phyloP scores from a whole-genome alignment of 2,888 invertebrate genomes.

The Drosophila planitibia region DNA sequence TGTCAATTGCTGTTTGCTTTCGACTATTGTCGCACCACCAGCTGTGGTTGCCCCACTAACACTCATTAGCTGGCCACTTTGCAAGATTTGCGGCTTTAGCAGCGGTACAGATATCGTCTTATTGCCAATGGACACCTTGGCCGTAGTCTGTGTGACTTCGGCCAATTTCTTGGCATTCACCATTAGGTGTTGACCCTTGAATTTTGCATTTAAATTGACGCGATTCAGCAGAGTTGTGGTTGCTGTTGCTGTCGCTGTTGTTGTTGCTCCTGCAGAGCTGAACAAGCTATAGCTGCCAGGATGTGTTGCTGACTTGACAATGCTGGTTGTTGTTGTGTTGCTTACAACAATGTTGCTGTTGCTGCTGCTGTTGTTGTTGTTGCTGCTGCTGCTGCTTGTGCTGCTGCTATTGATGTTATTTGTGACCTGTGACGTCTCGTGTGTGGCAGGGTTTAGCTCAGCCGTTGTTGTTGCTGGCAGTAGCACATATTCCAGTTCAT shows the following conservation, averaged over 20 bases:
- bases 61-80: conserved; percentile 52
- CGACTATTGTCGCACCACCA: conserved; percentile 72
- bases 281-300: conserved; percentile 55
- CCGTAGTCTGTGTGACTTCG: conserved; percentile 88
- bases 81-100: conserved; percentile 82
- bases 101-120: conserved; percentile 85
- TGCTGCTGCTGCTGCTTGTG: conserved; percentile 4
- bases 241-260: conserved; percentile 15
- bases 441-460: conserved; percentile 45
- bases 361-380: conserved; percentile 1
- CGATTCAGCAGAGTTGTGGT: conserved; percentile 63
- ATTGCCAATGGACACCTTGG: conserved; percentile 85
- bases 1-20: conserved; percentile 60
- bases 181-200: conserved; percentile 77
- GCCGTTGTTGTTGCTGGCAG: conserved; percentile 64
- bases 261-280: conserved; percentile 39
- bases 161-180: conserved; percentile 81
- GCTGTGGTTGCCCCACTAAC: conserved; percentile 66
- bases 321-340: conserved; percentile 21
- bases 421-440: conserved; percentile 31
- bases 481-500: conserved; percentile 67
- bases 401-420: conserved; percentile 22
- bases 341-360: conserved; percentile 14
- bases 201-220: conserved; percentile 62
- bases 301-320: conserved; percentile 14